Conservation (phyloP, 2,888 invertebrate genomes). For the Cerastis rubricosa region DNA sequence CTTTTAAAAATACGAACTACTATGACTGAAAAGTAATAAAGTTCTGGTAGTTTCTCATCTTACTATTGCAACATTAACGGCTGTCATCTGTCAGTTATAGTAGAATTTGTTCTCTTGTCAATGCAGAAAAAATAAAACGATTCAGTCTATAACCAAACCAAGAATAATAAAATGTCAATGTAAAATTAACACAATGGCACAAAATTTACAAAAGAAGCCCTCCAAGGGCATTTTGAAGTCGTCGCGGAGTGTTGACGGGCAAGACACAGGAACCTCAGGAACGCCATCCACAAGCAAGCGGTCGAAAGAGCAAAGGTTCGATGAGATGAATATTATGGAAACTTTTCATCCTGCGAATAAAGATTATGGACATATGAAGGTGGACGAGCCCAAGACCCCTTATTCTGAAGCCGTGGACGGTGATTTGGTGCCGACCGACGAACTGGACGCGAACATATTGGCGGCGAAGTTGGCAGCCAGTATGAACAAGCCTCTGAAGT, state of each 20-base stretch:
- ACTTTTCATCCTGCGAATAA: constrained; percentile 99
- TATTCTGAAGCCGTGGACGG: constrained; percentile 92
- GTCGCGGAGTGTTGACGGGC: constrained; percentile 97
- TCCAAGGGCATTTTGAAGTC: constrained; percentile 98
- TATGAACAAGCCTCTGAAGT: constrained; percentile 88
- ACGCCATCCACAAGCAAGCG: constrained; percentile 86
- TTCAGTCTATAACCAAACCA: constrained; percentile 58
- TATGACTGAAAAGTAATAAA: neutral
- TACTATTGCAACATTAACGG: constrained; percentile 25
- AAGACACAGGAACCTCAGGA: constrained; percentile 73
- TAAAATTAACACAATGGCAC: constrained; percentile 90
- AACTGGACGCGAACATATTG: constrained; percentile 93
- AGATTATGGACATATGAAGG: constrained; percentile 99
- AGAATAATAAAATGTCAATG: constrained; percentile 72
- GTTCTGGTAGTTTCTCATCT: neutral
- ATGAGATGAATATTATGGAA: constrained; percentile 99
- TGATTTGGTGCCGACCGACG: constrained; percentile 90
- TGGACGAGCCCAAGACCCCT: constrained; percentile 99
- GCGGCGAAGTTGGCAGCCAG: constrained; percentile 93
- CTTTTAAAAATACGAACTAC: neutral
- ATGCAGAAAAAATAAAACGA: constrained; percentile 66
- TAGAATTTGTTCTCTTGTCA: constrained; percentile 68
- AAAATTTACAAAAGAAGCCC: constrained; percentile 95
- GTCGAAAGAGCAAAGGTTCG: constrained; percentile 95
- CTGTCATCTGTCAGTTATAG: constrained; percentile 60